Evolutionary conservation across 1,140 invertebrate genomes (phyloP).

Genomic region (Zaprionus davidi): DNA sequence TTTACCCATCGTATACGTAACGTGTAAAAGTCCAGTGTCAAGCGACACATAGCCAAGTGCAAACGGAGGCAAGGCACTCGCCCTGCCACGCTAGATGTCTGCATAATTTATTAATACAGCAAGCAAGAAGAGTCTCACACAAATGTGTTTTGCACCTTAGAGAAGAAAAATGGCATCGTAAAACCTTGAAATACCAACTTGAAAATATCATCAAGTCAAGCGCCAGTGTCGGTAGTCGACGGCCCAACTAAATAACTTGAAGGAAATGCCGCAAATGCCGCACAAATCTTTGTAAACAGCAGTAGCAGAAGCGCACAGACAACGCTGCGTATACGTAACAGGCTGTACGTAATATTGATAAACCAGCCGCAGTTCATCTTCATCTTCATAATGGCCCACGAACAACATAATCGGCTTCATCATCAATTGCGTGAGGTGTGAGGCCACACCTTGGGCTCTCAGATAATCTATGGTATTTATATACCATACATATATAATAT

Average conservation of each 20-base stretch:
- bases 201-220: conserved; percentile 56
- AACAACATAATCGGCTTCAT: conserved; percentile 71
- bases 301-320: not conserved
- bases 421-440: conserved; percentile 49
- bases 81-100: conserved; percentile 60
- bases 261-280: conserved; percentile 61
- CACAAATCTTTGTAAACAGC: conserved; percentile 75
- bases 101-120: conserved; percentile 74
- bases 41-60: conserved; percentile 47
- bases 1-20: conserved; percentile 72
- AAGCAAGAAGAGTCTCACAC: conserved; percentile 17
- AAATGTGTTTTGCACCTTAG: conserved; percentile 59
- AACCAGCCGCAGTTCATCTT: conserved; percentile 68
- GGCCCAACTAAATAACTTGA: conserved; percentile 66
- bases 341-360: conserved; percentile 66
- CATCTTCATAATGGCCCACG: conserved; percentile 50
- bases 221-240: conserved; percentile 2
- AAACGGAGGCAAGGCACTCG: not conserved
- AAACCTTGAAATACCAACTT: conserved; percentile 28
- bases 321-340: conserved; percentile 43
- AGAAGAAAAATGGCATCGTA: conserved; percentile 62
- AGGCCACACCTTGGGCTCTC: conserved; percentile 47
- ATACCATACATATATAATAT: conserved; percentile 11
- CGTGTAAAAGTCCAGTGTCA: conserved; percentile 47
- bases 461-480: conserved; percentile 9